A percentile compares a stretch with the other conserved stretches of the same genome.
Evolutionary conservation across 2,113 vertebrate species (phyloP).

Genomic region (Hippocampus abdominalis): DNA sequence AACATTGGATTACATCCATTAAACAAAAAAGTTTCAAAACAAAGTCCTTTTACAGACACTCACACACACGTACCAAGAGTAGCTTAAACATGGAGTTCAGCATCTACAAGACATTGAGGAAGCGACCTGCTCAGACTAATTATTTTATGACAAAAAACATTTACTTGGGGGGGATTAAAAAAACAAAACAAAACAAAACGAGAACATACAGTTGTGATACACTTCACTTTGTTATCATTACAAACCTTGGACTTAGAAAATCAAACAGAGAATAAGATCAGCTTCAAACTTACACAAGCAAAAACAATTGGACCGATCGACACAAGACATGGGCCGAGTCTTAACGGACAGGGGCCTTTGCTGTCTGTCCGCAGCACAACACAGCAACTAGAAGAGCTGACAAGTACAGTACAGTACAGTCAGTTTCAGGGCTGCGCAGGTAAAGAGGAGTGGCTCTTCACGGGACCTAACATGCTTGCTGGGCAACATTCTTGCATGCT

Average conservation of each 20-base stretch:
- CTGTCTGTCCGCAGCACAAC: background rate
- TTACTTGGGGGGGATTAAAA: background rate
- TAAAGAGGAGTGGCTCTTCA: slow-evolving; percentile 49
- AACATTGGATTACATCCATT: background rate
- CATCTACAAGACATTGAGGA: background rate
- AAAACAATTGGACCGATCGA: slow-evolving; percentile 18
- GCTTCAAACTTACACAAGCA: slow-evolving; percentile 4
- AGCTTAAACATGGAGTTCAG: background rate
- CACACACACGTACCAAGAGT: background rate
- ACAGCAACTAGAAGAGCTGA: background rate
- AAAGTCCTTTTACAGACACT: background rate
- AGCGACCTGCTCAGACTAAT: background rate
- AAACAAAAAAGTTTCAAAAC: background rate
- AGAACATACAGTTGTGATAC: background rate
- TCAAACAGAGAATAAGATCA: background rate
- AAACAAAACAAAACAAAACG: background rate
- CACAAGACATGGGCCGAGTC: slow-evolving; percentile 8
- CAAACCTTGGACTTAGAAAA: background rate
- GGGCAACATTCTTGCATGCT: slow-evolving; percentile 55
- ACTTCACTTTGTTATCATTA: background rate
- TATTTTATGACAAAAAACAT: background rate
- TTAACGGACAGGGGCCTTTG: slow-evolving; percentile 18
- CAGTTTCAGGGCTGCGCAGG: slow-evolving; percentile 25
- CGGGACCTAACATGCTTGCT: slow-evolving; percentile 49
- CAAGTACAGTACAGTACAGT: slow-evolving; percentile 14